Percentiles rank a stretch among this genome's conserved stretches.
phyloP scores from a whole-genome alignment of 2,888 invertebrate genomes.

The Diloba caeruleocephala region DNA sequence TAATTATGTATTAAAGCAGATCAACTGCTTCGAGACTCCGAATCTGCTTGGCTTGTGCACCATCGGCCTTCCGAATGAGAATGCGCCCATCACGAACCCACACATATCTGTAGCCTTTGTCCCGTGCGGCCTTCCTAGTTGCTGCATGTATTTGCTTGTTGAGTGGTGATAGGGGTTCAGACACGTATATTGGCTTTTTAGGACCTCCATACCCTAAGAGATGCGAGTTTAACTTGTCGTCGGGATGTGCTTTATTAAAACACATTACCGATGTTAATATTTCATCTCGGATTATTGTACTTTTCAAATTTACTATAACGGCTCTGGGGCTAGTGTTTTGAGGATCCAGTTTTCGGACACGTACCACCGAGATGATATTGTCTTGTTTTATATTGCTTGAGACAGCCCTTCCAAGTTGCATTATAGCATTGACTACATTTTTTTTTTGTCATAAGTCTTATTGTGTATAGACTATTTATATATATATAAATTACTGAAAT shows the following conservation, averaged over 20 bases:
- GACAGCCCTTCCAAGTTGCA: background rate
- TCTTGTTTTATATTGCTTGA: background rate
- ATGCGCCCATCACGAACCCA: conserved; percentile 3
- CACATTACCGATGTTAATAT: background rate
- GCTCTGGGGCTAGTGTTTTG: background rate
- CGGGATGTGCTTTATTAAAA: background rate
- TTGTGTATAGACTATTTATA: too few species aligned
- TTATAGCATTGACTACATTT: background rate
- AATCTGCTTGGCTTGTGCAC: background rate
- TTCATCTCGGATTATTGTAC: background rate
- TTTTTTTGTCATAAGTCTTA: too few species aligned
- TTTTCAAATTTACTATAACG: background rate
- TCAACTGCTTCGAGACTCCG: background rate
- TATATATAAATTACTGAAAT: too few species aligned
- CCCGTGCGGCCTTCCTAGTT: conserved; percentile 7
- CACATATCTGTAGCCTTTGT: conserved; percentile 6
- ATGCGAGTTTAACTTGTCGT: conserved; percentile 1
- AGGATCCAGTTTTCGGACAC: background rate
- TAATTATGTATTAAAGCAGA: background rate
- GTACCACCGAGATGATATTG: background rate
- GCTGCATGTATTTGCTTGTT: conserved; percentile 8
- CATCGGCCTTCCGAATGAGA: background rate
- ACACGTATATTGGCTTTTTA: conserved; percentile 1
- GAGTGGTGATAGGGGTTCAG: conserved; percentile 8
- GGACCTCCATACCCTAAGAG: background rate